Evolutionary conservation across 2,888 invertebrate species (phyloP).

Genomic region (Cabera pusaria): DNA sequence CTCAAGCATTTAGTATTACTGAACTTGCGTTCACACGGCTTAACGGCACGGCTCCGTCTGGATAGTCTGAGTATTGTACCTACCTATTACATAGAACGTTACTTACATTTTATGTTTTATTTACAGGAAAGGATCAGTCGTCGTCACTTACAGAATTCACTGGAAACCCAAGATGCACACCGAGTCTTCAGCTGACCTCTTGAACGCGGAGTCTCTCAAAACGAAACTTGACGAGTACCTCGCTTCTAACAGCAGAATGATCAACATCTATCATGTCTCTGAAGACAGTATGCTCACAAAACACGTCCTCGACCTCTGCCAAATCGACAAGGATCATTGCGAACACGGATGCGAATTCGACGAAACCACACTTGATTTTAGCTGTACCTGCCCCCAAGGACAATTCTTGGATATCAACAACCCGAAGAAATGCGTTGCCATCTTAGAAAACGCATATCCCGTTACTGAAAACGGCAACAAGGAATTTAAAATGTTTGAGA

Average conservation of each 20-base stretch:
- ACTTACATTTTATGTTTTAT: too few relatives aligned
- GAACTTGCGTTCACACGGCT: too few relatives aligned
- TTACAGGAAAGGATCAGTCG: conserved; percentile 86
- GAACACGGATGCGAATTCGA: conserved; percentile 87
- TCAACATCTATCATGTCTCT: conserved; percentile 77
- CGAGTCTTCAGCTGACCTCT: conserved; percentile 70
- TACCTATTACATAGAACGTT: too few relatives aligned
- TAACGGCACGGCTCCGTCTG: too few relatives aligned
- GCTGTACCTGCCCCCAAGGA: conserved; percentile 85
- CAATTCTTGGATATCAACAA: conserved; percentile 62
- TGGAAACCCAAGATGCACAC: conserved; percentile 83
- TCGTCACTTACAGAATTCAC: conserved; percentile 86
- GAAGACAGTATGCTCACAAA: conserved; percentile 61
- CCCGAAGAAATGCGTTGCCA: conserved; percentile 68
- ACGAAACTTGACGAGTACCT: conserved; percentile 77
- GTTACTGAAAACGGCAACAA: conserved; percentile 30
- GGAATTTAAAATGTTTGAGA: conserved; percentile 41
- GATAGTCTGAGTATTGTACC: too few relatives aligned
- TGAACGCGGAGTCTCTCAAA: conserved; percentile 72
- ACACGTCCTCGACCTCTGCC: conserved; percentile 85
- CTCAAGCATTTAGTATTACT: too few relatives aligned
- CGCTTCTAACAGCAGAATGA: conserved; percentile 73
- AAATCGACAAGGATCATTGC: conserved; percentile 86
- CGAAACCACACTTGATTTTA: conserved; percentile 84
- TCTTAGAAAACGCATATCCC: conserved; percentile 46